A percentile compares a stretch with the other conserved stretches of the same genome.
These are phyloP conservation scores for Artibeus lituratus DNA, from an alignment of 2,797 vertebrate species.

Conservation along the genomic window DNA sequence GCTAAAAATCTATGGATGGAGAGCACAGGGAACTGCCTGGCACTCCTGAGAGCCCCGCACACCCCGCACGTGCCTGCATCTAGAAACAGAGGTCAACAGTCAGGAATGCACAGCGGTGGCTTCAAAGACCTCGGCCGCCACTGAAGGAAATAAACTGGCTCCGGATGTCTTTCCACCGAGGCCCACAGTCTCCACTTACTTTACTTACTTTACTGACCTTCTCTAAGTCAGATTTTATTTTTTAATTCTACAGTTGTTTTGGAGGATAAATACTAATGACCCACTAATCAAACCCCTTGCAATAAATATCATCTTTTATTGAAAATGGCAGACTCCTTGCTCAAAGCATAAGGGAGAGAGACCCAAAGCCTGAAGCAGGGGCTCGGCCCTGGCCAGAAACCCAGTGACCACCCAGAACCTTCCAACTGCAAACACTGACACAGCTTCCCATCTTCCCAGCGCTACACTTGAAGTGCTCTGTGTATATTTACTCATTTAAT, in stretches of 20 bases:
- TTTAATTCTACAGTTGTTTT: not conserved
- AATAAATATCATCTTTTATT: not conserved
- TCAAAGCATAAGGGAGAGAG: not conserved
- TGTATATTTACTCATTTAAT: not conserved
- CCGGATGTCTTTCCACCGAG: not conserved
- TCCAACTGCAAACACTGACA: not conserved
- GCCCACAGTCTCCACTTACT: not conserved
- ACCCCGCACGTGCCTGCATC: not conserved
- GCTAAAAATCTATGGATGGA: not conserved
- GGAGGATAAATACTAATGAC: not conserved
- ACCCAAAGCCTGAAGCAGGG: not conserved
- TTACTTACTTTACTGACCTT: not conserved
- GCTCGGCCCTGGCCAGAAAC: not conserved
- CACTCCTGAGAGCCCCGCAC: accelerated
- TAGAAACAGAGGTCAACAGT: not conserved
- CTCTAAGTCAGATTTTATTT: not conserved
- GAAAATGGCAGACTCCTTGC: not conserved
- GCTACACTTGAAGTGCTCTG: not conserved
- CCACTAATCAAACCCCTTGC: not conserved
- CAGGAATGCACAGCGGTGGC: not conserved
- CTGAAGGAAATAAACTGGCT: not conserved
- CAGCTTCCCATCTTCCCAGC: not conserved
- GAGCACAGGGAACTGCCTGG: not conserved
- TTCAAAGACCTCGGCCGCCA: not conserved
- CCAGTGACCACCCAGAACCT: not conserved